Conservation (phyloP, 2,888 invertebrate genomes). For the Ctena decussata region DNA sequence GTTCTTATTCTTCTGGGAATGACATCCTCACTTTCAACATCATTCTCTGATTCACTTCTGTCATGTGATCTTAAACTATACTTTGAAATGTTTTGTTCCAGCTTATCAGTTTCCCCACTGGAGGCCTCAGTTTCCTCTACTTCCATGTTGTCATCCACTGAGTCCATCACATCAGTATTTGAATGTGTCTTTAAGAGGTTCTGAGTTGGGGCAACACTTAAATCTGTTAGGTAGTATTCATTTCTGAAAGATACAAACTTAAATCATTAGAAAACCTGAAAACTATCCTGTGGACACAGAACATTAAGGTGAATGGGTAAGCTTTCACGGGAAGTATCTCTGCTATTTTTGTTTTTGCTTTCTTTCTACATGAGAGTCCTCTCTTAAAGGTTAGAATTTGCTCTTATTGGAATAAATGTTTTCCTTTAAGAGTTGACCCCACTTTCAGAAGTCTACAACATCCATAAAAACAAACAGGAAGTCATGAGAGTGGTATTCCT, state of each 20-base stretch:
- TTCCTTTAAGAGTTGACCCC: too few relatives aligned
- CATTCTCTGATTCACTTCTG: background rate
- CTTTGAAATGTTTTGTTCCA: background rate
- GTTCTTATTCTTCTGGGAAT: conserved; percentile 28
- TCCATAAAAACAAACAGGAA: too few relatives aligned
- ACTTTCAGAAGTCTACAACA: too few relatives aligned
- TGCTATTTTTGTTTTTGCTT: too few relatives aligned
- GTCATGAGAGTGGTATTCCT: too few relatives aligned
- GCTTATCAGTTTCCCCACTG: background rate
- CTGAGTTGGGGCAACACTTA: conserved; percentile 78
- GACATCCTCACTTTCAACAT: background rate
- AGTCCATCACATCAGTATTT: conserved; percentile 84
- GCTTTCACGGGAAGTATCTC: too few relatives aligned
- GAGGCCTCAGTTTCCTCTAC: background rate
- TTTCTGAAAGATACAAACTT: conserved; percentile 74
- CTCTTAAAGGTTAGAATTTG: too few relatives aligned
- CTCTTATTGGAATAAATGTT: too few relatives aligned
- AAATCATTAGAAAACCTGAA: too few relatives aligned
- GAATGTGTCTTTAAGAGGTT: conserved; percentile 70
- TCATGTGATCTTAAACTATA: background rate
- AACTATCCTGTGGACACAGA: too few relatives aligned
- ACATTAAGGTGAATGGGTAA: too few relatives aligned
- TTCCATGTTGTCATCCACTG: conserved; percentile 81
- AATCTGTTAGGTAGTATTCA: conserved; percentile 83
- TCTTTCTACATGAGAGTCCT: too few relatives aligned